These are phyloP conservation scores for Odocoileus hemionus DNA, from an alignment of 2,113 vertebrate species.

Conservation along the genomic window DNA sequence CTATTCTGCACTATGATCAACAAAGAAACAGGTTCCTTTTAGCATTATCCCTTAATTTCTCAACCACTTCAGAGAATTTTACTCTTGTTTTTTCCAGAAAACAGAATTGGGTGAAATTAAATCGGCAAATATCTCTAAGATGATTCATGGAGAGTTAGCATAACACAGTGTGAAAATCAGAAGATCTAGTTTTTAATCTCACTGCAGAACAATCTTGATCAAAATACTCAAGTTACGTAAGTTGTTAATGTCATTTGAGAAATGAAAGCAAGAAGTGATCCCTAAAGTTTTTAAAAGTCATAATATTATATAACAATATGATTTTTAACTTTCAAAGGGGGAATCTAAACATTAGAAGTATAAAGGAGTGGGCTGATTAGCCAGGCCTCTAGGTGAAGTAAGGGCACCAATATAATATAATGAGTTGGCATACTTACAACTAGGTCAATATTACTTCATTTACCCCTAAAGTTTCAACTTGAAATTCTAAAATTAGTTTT, in stretches of 20 bases:
- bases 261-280: not conserved
- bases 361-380: not conserved
- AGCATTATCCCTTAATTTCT: not conserved
- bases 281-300: not conserved
- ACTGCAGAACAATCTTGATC: not conserved
- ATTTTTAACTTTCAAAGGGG: not conserved
- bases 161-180: not conserved
- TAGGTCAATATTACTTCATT: not conserved
- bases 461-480: not conserved
- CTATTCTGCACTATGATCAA: not conserved
- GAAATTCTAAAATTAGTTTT: not conserved
- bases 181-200: not conserved
- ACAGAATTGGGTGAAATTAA: not conserved
- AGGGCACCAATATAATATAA: not conserved
- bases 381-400: not conserved
- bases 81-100: not conserved
- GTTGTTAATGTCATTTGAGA: not conserved
- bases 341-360: not conserved
- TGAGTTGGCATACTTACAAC: not conserved
- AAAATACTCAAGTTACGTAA: not conserved
- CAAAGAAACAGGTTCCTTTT: not conserved
- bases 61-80: not conserved
- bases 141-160: not conserved
- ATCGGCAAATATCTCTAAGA: not conserved
- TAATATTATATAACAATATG: not conserved